These are phyloP conservation scores for Tholera decimalis DNA, from an alignment of 2,888 invertebrate genomes.

Conservation along the genomic window DNA sequence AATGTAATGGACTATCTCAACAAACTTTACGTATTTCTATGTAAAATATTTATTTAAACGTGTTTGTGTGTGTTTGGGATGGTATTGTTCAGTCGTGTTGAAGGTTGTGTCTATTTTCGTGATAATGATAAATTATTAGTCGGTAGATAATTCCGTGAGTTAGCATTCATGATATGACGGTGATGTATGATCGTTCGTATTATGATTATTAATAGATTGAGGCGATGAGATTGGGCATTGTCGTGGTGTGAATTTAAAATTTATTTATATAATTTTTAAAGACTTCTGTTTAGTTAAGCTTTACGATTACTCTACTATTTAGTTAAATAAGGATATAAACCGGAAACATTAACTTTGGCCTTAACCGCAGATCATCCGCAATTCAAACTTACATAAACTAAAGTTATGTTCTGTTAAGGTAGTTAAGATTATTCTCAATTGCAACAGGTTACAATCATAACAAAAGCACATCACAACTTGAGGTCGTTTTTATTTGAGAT, in stretches of 20 bases:
- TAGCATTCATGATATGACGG: constrained; percentile 30
- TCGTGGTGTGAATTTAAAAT: background rate
- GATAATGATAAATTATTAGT: constrained; percentile 35
- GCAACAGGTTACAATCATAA: no score
- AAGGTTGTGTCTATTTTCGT: constrained; percentile 46
- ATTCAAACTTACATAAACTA: background rate
- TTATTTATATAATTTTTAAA: background rate
- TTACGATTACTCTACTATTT: background rate
- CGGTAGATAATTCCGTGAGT: constrained; percentile 32
- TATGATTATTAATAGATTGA: constrained; percentile 2
- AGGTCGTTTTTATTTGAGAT: background rate
- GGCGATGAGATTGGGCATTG: background rate
- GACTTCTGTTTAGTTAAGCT: background rate
- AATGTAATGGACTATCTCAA: background rate
- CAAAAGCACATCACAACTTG: no score
- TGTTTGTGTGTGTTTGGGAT: background rate
- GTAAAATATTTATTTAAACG: background rate
- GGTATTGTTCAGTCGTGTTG: constrained; percentile 9
- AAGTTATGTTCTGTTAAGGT: background rate
- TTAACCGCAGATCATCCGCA: no score
- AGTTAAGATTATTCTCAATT: background rate
- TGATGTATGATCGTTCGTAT: constrained; percentile 33
- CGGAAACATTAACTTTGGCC: background rate
- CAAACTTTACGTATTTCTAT: background rate
- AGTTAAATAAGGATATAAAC: background rate